Conservation (phyloP, 2,888 invertebrate species). For the Drosophila nr. fundita region DNA sequence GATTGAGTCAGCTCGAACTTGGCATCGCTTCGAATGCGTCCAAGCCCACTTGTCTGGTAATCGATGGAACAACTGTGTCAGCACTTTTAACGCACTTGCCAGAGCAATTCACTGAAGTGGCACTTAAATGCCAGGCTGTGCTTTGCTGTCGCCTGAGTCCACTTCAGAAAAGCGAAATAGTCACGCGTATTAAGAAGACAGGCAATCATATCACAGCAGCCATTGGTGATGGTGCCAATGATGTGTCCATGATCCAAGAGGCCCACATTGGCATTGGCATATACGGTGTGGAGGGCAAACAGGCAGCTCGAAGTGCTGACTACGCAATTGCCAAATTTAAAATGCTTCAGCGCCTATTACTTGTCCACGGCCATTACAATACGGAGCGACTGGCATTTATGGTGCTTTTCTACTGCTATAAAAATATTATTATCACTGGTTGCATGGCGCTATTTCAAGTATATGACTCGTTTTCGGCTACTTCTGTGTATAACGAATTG, state of each 20-base stretch:
- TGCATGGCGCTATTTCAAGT: slow-evolving; percentile 86
- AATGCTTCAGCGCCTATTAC: slow-evolving; percentile 89
- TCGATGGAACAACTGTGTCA: slow-evolving; percentile 92
- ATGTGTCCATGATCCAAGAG: slow-evolving; percentile 98
- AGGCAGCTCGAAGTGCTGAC: slow-evolving; percentile 91
- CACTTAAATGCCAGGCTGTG: slow-evolving; percentile 91
- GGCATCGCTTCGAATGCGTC: slow-evolving; percentile 85
- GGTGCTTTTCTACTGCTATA: slow-evolving; percentile 93
- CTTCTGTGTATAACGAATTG: slow-evolving; percentile 90
- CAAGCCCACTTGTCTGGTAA: slow-evolving; percentile 87
- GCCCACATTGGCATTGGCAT: slow-evolving; percentile 96
- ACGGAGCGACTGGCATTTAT: slow-evolving; percentile 90
- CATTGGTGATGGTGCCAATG: slow-evolving; percentile 98
- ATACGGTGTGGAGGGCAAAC: slow-evolving; percentile 88
- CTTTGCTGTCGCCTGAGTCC: slow-evolving; percentile 95
- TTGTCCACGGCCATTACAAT: slow-evolving; percentile 93
- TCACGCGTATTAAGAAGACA: slow-evolving; percentile 88
- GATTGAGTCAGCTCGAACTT: slow-evolving; percentile 87
- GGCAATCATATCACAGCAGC: slow-evolving; percentile 92
- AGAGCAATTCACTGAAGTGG: slow-evolving; percentile 89
- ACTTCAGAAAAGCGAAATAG: slow-evolving; percentile 95
- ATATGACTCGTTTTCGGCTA: slow-evolving; percentile 86
- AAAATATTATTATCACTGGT: slow-evolving; percentile 91
- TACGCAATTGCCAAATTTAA: slow-evolving; percentile 93
- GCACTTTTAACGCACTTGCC: slow-evolving; percentile 88